A percentile compares a stretch with the other conserved stretches of the same genome.
Evolutionary conservation across 2,888 invertebrate genomes (phyloP).

Genomic region (Microdon myrmicae): DNA sequence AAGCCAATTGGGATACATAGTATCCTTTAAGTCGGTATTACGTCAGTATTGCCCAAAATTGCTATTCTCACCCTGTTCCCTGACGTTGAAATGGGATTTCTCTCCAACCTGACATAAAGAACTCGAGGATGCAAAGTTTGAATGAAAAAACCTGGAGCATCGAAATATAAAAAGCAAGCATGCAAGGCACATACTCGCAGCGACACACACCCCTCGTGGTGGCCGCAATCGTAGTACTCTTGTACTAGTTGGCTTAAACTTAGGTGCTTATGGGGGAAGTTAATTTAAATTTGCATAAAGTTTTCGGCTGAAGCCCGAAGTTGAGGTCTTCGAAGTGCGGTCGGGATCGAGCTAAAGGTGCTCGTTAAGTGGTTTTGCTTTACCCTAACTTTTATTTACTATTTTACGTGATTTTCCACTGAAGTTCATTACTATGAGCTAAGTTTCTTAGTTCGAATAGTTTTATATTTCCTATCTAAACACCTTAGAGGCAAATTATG

Average conservation of each 20-base stretch:
- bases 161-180: conserved; percentile 17
- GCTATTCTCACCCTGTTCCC: too few species aligned
- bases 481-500: too few species aligned
- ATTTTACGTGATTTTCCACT: conserved; percentile 2
- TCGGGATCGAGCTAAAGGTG: too few species aligned
- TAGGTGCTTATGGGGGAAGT: conserved; percentile 48
- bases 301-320: conserved; percentile 13
- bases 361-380: conserved; percentile 36
- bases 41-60: too few species aligned
- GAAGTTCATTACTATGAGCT: conserved; percentile 1
- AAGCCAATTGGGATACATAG: too few species aligned
- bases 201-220: conserved; percentile 14
- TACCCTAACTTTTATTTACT: conserved; percentile 10
- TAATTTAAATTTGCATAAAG: conserved; percentile 50
- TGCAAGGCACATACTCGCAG: conserved; percentile 13
- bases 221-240: conserved; percentile 23
- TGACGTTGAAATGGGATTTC: too few species aligned
- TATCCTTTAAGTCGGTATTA: too few species aligned
- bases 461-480: too few species aligned
- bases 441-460: too few species aligned
- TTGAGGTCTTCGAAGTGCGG: neutral
- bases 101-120: too few species aligned
- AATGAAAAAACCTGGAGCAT: conserved; percentile 16
- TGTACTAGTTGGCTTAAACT: conserved; percentile 41
- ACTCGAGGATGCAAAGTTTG: neutral